These are phyloP conservation scores for Drosophila busckii DNA, from an alignment of 1,140 invertebrate species.

Conservation along the genomic window DNA sequence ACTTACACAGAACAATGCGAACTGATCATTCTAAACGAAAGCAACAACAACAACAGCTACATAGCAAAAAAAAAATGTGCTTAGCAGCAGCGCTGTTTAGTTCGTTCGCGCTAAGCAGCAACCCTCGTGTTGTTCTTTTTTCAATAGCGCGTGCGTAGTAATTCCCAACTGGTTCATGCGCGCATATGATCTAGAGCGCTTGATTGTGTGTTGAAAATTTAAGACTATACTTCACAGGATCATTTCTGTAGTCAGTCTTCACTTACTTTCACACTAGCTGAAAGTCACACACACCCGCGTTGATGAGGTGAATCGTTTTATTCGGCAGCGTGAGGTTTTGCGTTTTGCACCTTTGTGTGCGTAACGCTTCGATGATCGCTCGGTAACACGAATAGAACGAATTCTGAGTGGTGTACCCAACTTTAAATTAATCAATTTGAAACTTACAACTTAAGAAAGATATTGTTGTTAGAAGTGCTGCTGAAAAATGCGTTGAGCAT, in stretches of 20 bases:
- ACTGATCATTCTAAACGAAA: too few relatives aligned
- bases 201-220: conserved; percentile 41
- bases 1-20: too few relatives aligned
- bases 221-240: conserved; percentile 78
- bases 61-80: too few relatives aligned
- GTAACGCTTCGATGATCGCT: conserved; percentile 72
- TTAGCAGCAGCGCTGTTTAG: too few relatives aligned
- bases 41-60: not conserved
- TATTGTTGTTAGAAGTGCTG: too few relatives aligned
- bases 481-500: conserved; percentile 34
- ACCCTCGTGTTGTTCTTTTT: not conserved
- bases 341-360: conserved; percentile 20
- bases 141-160: not conserved
- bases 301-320: conserved; percentile 67
- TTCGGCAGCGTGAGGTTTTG: conserved; percentile 69
- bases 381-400: conserved; percentile 68
- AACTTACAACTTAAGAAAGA: conserved; percentile 18
- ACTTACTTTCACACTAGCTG: conserved; percentile 58
- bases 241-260: conserved; percentile 77
- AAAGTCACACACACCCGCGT: conserved; percentile 50
- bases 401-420: conserved; percentile 66
- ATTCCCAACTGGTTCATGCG: conserved; percentile 30
- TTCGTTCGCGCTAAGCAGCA: too few relatives aligned
- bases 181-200: not conserved
- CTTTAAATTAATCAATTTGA: conserved; percentile 49